Evolutionary conservation across 1,140 invertebrate genomes (phyloP), one percentile per base, ranked within the genome.

Genomic region (Meloidogyne chitwoodi): DNA sequence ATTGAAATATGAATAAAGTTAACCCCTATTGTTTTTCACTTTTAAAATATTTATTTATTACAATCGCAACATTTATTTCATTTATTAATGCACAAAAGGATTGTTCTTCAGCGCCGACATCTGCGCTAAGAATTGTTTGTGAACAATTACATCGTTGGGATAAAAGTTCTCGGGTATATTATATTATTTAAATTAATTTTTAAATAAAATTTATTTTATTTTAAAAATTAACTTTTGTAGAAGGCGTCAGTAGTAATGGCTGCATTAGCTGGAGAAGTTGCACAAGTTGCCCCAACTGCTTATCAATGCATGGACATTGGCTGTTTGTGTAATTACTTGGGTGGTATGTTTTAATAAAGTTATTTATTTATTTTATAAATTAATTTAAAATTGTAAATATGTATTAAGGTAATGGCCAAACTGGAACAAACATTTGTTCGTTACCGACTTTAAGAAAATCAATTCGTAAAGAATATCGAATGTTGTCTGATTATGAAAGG

Each of bases 91-190:
- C 82, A 5, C 82, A 83, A 31, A 29, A 76, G 29, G 75, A 78
- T 65, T 84, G 83, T 74, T 77, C 79, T 6, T 56, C 63, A 22
- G 83, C 83, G 0, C 83, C 83, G 3, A 84, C 78, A 3, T 16
- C 65, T n/a, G 80, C 84, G 4, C 27, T 77, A 2, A 80, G 77
- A 73, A 86, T 77, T 44, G 48, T 86, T n/a, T 85, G 83, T 73
- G 72, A 82, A 61, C 83, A 85, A 64, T 66, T 85, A 19, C 73
- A 82, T 44, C 76, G 74, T 73, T 85, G 83, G 83, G 83, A 85
- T 78, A 76, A 69, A 16, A 79, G 77, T 68, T 84, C 83, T 16
- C 73, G 83, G 63, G 82, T 83, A 75, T 26, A 41, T 65, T 29
- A 78, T 26, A n/a, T 19, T n/a, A n/a, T n/a, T 48, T 19, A 71